Evolutionary conservation across 2,888 invertebrate genomes (phyloP), one percentile per base, ranked within the genome.

Genomic region (Agonopterix arenella): DNA sequence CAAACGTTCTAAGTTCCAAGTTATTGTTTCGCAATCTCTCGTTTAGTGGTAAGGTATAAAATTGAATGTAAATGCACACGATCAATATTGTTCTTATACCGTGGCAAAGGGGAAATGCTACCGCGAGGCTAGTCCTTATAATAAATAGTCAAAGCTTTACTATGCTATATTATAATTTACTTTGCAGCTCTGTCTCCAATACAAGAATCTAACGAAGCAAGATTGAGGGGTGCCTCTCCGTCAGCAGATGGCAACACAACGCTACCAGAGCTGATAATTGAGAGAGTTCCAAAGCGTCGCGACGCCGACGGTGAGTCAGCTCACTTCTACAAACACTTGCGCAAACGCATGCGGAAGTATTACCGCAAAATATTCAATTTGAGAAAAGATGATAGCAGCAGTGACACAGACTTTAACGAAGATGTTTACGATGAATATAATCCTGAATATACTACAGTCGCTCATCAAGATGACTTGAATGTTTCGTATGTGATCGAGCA

Each of bases 221-320:
- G 50, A 64, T 28, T 50, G 16, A 8, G 10, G 16, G 10, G 10
- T 4, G 3, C 40, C 9, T n/a, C 10, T 40, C 9, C 40, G 9
- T 28, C 28, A 28, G 28, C 28, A 28, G 10, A 40, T 2, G 40
- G 52, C 41, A 64, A 60, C n/a, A 64, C 72, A 4, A 51, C 73
- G 40, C 40, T 40, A 0, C 76, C 76, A 0, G 66, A 68, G 0
- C 55, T 76, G 0, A 64, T 71, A 8, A 65, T 76, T 1, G 77
- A 76, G 36, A 50, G 37, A 18, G 51, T 53, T 4, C 64, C 66
- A 0, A 59, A 73, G 42, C 9, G 40, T 2, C 60, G 52, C 5
- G 68, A 71, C n/a, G 28, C 11, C 5, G 68, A 71, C n/a, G 28
- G 11, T 18, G 61, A 73, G 1, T 58, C 70, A 0, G 60, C 62